Evolutionary conservation across 1,140 invertebrate genomes (phyloP), one percentile per base, ranked within the genome.

Genomic region (Thaumatotibia leucotreta): DNA sequence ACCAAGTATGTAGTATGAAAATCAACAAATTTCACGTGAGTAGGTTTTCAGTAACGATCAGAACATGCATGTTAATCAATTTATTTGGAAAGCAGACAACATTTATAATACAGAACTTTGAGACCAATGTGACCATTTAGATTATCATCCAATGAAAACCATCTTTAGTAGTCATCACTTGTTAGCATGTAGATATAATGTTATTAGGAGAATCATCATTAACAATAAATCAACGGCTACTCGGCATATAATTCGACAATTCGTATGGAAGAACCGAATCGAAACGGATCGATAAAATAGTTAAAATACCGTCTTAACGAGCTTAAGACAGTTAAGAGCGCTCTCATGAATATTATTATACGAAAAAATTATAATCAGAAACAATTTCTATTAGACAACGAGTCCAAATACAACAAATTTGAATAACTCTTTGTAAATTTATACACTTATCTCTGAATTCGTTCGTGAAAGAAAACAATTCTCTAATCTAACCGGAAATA

Each of bases 281-380:
- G 65, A 76, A 72, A 66, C 50, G 68, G 75, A 73, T 71, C 72
- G 78, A 79, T 79, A 74, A 74, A 77, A 78, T 64, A 73, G 70
- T 74, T 77, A 74, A 78, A 78, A 77, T 79, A 75, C 72, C 68
- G 69, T 72, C 62, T 66, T 73, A 77, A 79, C 65, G 74, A 81
- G 73, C 65, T 77, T 69, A 69, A 77, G 78, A 82, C 73, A 76
- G 77, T 77, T 78, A 79, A 78, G 67, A 74, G 64, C 75, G 73
- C 79, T 79, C 74, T 84, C 84, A 87, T 85, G 84, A 86, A 86
- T 89, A 87, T 74, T 58, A 73, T 84, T 83, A 84, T 69, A 49
- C 63, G 50, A 76, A 76, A 72, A 75, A 70, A 77, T 77, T 74
- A 72, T 65, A 71, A 77, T 74, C 72, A 67, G 69, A 74, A 75